Evolutionary conservation across 1,140 invertebrate genomes (phyloP), one percentile per base, ranked within the genome.

Genomic region (Meloidogyne chitwoodi): DNA sequence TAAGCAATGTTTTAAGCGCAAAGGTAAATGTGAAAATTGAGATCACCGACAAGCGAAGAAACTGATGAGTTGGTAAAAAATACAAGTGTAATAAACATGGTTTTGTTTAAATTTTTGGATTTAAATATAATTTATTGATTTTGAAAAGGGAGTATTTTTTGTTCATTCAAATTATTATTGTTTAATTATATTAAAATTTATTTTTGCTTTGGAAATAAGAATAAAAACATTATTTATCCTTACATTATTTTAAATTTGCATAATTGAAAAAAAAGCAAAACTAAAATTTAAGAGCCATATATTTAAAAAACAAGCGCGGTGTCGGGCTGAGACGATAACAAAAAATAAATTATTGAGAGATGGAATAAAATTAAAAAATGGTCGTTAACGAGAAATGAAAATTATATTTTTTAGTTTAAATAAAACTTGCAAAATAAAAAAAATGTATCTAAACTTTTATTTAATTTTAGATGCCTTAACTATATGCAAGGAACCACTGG

Each of bases 401-500:
- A n/a, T n/a, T n/a, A n/a, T n/a, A n/a, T n/a, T n/a, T n/a, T n/a
- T n/a, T n/a, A n/a, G n/a, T n/a, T n/a, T n/a, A n/a, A n/a, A n/a
- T 38, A 11, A 38, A 41, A 41, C 11, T 11, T 6, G 19, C 24
- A n/a, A 26, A 67, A 6, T 67, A 69, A 29, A 78, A 44, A 44
- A 41, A 29, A 27, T 38, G 41, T 79, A 63, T 27, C 24, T 38
- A 19, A 29, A 48, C 26, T 5, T 34, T 34, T 24, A 14, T 66
- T 61, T 26, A 26, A 27, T 79, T 77, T 72, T 72, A 82, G 80
- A 82, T 62, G 48, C 77, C 16, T 41, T 83, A 44, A 61, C 31
- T 34, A 38, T 26, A 56, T 82, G 83, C 64, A 82, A 81, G 31
- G 75, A 84, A 34, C 79, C 79, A 24, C 61, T 83, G 14, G 34